These are phyloP conservation scores for Romanogobio albipinnatus DNA, from an alignment of 2,113 vertebrate genomes.

Conservation along the genomic window DNA sequence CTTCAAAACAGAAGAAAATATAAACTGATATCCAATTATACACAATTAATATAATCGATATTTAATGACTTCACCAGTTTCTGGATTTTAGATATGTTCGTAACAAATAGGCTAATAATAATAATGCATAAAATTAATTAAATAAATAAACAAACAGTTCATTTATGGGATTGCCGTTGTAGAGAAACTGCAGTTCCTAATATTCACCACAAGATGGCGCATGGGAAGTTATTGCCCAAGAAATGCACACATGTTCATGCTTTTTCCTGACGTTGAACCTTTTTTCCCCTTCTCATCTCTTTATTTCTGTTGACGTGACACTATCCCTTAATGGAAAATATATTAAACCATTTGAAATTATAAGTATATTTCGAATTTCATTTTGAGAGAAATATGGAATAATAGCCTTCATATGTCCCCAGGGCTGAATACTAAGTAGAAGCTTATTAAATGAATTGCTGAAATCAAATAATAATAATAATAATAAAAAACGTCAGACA, in stretches of 20 bases:
- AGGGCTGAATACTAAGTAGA: neutral
- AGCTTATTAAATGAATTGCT: neutral
- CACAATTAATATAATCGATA: neutral
- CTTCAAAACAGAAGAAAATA: neutral
- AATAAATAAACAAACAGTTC: neutral
- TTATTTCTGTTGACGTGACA: neutral
- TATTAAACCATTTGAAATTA: neutral
- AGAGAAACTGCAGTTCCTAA: neutral
- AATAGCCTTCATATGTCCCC: neutral
- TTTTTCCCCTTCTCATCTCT: neutral
- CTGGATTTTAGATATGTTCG: neutral
- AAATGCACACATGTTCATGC: neutral
- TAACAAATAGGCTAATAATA: neutral
- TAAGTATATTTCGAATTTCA: neutral
- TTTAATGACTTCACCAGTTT: neutral
- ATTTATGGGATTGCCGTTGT: neutral
- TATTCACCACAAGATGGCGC: slow-evolving; percentile 65
- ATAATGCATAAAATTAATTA: neutral
- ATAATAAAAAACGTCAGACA: neutral
- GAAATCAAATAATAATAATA: neutral
- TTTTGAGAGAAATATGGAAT: neutral
- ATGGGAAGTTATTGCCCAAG: slow-evolving; percentile 45
- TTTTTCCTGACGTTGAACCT: neutral
- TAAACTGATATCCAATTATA: neutral
- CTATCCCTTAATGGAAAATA: neutral